phyloP scores from a whole-genome alignment of 2,888 invertebrate species.

The Nemotelus pantherinus region DNA sequence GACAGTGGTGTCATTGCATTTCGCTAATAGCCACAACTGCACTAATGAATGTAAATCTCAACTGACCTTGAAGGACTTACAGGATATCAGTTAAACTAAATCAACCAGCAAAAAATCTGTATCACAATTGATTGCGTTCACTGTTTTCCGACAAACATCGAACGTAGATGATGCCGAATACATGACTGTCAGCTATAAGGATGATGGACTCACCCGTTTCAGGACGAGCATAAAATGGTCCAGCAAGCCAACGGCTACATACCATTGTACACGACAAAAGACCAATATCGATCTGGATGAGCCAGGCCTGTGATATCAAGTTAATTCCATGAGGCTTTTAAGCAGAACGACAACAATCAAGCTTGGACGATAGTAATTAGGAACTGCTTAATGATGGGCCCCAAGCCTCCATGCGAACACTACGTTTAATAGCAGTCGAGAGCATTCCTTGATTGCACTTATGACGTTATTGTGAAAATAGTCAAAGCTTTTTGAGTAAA shows the following conservation, averaged over 20 bases:
- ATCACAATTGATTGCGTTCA: not conserved
- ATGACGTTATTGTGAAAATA: not conserved
- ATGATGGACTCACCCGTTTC: slow-evolving; percentile 2
- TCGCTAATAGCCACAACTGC: no score
- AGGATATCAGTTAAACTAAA: no score
- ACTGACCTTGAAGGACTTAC: no score
- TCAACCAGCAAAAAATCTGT: no score
- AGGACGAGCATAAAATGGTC: slow-evolving; percentile 3
- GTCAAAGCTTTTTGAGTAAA: no score
- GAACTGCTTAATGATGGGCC: slow-evolving; percentile 15
- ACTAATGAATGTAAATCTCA: no score
- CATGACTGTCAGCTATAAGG: no score
- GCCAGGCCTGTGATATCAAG: slow-evolving; percentile 7
- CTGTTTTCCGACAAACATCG: not conserved
- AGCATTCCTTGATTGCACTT: slow-evolving; percentile 9
- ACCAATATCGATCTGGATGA: slow-evolving; percentile 27
- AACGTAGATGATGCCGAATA: no score
- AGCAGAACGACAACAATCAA: slow-evolving; percentile 29
- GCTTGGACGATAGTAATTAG: slow-evolving; percentile 23
- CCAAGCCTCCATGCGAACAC: not conserved
- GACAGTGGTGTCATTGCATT: no score
- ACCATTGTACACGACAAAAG: not conserved
- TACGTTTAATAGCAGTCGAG: slow-evolving; percentile 13
- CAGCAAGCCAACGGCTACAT: slow-evolving; percentile 16
- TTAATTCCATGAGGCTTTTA: slow-evolving; percentile 37